Evolutionary conservation across 1,140 invertebrate genomes (phyloP), one percentile per base, ranked within the genome.

Genomic region (Rhizoglyphus robini): DNA sequence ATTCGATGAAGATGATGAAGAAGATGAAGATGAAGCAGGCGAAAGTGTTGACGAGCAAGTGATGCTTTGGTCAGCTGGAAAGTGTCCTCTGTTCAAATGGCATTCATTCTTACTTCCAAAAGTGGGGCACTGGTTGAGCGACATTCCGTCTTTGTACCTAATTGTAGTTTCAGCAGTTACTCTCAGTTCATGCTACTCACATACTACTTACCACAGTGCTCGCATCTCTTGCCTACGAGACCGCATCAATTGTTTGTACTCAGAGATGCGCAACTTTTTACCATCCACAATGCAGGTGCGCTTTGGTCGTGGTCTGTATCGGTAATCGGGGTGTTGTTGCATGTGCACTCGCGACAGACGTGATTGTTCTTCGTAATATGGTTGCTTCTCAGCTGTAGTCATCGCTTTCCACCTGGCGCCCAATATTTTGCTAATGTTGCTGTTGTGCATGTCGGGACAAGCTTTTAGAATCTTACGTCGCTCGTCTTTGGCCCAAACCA

Each of bases 361-460:
- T 20, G 81, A 81, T 71, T 82, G 81, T 69, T 82, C 81, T 68
- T 83, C 81, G 71, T 82, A 82, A 69, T 75, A 83, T 18, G 82
- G 81, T 65, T 82, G 80, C 68, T 82, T 82, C 66, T 83, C 81
- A 20, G 75, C 71, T 70, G 81, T 82, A 11, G 76, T 75, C 81
- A 83, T 83, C 2, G 75, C 74, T 70, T 82, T 82, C 81, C 81
- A 82, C 66, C 78, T 75, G n/a, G 79, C 76, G 60, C 81, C 80
- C 63, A 99, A 81, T 69, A 99, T 99, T 82, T 99, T 99, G 31
- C 92, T 96, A 79, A 99, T 99, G 79, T 98, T 98, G 0, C 93
- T 97, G 76, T 99, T 99, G 78, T 99, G 96, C 96, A 99, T 99
- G 74, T 99, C 96, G 0, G 96, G 96, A 76, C 93, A 99, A 0